A percentile compares a stretch with the other conserved stretches of the same genome.
These are phyloP conservation scores for Ctenicera cuprea DNA, from an alignment of 2,888 invertebrate genomes.

Conservation along the genomic window DNA sequence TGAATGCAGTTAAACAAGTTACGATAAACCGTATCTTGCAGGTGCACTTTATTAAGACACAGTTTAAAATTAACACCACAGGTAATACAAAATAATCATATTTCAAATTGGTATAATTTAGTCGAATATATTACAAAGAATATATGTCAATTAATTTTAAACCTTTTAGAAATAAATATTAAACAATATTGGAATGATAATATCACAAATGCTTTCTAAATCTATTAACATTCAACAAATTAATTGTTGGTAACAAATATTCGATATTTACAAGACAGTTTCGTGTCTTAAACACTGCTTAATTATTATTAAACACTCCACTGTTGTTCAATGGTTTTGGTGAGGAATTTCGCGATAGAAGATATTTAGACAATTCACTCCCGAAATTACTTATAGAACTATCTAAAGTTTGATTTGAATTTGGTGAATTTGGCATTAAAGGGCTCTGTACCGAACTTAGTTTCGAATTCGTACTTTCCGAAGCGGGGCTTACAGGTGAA, in stretches of 20 bases:
- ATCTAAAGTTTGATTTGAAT: conserved; percentile 56
- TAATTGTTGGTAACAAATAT: conserved; percentile 55
- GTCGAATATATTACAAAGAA: conserved; percentile 58
- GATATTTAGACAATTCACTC: conserved; percentile 73
- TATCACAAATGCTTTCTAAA: conserved; percentile 63
- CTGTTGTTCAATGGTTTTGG: conserved; percentile 57
- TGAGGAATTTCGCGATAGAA: conserved; percentile 61
- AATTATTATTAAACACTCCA: conserved; percentile 57
- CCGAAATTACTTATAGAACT: conserved; percentile 74
- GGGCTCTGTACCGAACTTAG: conserved; percentile 76
- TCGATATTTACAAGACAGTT: conserved; percentile 51
- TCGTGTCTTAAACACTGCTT: conserved; percentile 41
- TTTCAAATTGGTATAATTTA: conserved; percentile 48
- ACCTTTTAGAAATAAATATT: conserved; percentile 33
- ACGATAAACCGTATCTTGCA: no score
- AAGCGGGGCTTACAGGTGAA: conserved; percentile 59
- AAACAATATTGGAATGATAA: conserved; percentile 56
- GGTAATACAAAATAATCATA: conserved; percentile 8
- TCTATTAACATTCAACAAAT: conserved; percentile 61
- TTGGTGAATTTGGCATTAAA: conserved; percentile 53
- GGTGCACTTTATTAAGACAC: no score
- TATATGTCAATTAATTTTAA: conserved; percentile 50
- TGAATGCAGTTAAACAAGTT: no score
- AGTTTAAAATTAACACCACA: no score
- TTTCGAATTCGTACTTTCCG: conserved; percentile 73